Conservation (phyloP, 2,113 vertebrate genomes). For the Cyrtonyx montezumae region DNA sequence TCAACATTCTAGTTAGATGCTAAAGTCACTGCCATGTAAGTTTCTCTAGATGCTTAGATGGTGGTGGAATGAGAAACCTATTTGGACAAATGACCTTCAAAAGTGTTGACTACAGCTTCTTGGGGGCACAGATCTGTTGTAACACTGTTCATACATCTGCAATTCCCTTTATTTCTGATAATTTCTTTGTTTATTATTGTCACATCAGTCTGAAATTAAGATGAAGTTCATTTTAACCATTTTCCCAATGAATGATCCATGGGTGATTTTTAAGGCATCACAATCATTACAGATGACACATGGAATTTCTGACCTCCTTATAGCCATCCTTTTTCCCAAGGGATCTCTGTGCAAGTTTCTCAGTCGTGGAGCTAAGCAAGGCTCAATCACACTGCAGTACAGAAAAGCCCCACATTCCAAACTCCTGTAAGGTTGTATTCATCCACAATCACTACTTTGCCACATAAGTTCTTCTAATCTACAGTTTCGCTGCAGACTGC, state of each 20-base stretch:
- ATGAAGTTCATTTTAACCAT: background rate
- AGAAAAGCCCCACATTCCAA: background rate
- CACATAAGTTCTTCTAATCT: background rate
- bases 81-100: background rate
- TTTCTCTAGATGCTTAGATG: background rate
- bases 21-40: background rate
- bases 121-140: background rate
- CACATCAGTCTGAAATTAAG: background rate
- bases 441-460: background rate
- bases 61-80: background rate
- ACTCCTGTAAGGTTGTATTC: background rate
- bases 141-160: background rate
- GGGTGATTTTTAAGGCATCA: background rate
- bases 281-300: background rate
- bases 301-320: background rate
- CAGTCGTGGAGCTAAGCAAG: background rate
- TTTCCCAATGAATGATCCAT: background rate
- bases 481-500: background rate
- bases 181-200: background rate
- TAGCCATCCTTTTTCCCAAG: rapidly evolving
- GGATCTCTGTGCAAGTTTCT: background rate
- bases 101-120: background rate
- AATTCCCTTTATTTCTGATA: background rate
- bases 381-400: background rate
- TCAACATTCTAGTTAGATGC: background rate